A percentile compares a stretch with the other conserved stretches of the same genome.
Evolutionary conservation across 2,113 vertebrate genomes (phyloP).

Genomic region (Sinocyclocheilus maitianheensis): DNA sequence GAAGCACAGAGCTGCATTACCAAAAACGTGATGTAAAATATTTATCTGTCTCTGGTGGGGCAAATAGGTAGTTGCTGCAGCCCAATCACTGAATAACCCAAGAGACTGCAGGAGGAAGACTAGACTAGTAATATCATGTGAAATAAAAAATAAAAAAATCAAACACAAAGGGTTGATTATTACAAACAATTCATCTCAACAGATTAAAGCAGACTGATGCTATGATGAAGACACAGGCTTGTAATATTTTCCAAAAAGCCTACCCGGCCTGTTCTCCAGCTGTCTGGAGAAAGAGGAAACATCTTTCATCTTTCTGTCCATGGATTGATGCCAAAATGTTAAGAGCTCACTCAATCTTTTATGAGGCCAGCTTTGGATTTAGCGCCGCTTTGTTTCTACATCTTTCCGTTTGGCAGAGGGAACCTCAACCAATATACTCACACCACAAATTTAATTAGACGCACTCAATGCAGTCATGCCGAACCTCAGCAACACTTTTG

Average conservation of each 20-base stretch:
- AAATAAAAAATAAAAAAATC: not conserved
- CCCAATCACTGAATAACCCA: slow-evolving; percentile 6
- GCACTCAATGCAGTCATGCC: slow-evolving; percentile 7
- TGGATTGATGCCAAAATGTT: slow-evolving; percentile 46
- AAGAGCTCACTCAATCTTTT: slow-evolving; percentile 37
- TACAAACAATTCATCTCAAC: not conserved
- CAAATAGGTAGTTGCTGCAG: not conserved
- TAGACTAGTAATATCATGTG: slow-evolving; percentile 27
- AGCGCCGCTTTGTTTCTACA: slow-evolving; percentile 39
- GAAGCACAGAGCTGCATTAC: slow-evolving; percentile 23
- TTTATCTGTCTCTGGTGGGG: slow-evolving; percentile 5
- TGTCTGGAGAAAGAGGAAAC: slow-evolving; percentile 32
- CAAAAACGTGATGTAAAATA: slow-evolving; percentile 28
- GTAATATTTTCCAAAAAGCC: slow-evolving; percentile 15
- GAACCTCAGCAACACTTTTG: slow-evolving; percentile 10
- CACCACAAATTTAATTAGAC: slow-evolving; percentile 38
- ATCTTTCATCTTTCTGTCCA: slow-evolving; percentile 49
- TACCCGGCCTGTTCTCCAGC: not conserved
- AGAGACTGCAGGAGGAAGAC: not conserved
- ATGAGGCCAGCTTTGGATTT: slow-evolving; percentile 38
- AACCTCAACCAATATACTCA: slow-evolving; percentile 15
- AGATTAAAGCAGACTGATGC: slow-evolving; percentile 16
- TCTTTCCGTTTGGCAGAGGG: not conserved
- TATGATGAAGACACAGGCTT: slow-evolving; percentile 31
- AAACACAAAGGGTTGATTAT: not conserved